Percentiles rank a stretch among this genome's conserved stretches.
phyloP scores from a whole-genome alignment of 1,140 invertebrate species.

The Drosophila subpulchrella region DNA sequence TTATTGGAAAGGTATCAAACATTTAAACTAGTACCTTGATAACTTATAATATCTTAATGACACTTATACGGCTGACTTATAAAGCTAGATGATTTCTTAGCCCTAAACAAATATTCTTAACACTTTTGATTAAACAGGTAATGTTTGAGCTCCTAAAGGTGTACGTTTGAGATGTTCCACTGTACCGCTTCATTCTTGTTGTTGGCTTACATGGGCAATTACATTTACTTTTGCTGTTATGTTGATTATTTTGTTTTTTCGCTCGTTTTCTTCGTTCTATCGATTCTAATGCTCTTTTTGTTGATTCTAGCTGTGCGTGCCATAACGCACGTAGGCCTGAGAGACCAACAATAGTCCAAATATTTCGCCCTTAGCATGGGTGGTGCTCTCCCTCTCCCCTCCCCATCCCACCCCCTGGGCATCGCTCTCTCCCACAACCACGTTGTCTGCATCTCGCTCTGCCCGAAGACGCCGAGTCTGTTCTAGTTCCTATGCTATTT shows the following conservation, averaged over 20 bases:
- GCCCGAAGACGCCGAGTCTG: conserved; percentile 29
- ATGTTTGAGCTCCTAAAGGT: background rate
- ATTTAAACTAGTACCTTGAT: too few species aligned
- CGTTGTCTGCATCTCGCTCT: conserved; percentile 2
- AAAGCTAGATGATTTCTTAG: too few species aligned
- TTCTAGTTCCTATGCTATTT: conserved; percentile 38
- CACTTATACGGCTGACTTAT: too few species aligned
- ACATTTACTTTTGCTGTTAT: conserved; percentile 21
- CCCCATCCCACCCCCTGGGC: background rate
- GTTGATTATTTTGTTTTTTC: conserved; percentile 15
- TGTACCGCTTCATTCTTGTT: conserved; percentile 8
- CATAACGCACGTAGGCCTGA: conserved; percentile 62
- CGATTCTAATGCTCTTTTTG: conserved; percentile 47
- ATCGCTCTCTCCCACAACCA: background rate
- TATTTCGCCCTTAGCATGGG: conserved; percentile 47
- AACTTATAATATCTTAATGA: too few species aligned
- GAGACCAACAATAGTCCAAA: conserved; percentile 23
- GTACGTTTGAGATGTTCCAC: background rate
- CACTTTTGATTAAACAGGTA: too few species aligned
- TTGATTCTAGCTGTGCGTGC: conserved; percentile 59
- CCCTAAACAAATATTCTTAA: too few species aligned
- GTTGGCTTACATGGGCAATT: conserved; percentile 18
- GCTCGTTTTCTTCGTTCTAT: conserved; percentile 19
- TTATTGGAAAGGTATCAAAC: too few species aligned
- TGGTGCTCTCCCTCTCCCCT: background rate